Conservation (phyloP, 1,140 invertebrate genomes). For the Formica exsecta region DNA sequence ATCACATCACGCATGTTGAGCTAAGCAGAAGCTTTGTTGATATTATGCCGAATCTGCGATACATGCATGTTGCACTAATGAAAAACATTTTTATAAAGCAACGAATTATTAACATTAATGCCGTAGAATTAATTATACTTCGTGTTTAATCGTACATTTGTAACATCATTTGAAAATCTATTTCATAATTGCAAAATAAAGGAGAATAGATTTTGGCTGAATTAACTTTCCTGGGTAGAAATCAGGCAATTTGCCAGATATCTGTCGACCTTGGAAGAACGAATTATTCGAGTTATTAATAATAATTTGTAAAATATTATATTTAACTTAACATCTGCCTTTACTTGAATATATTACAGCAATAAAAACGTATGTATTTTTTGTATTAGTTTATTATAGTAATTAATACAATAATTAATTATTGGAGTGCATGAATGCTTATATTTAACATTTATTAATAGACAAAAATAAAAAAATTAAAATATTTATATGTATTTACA, state of each 20-base stretch:
- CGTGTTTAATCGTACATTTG: slow-evolving; percentile 30
- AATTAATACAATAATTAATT: slow-evolving; percentile 10
- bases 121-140: slow-evolving; percentile 28
- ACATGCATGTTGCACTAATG: slow-evolving; percentile 8
- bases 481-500: not conserved
- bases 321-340: not conserved
- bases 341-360: not conserved
- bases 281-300: slow-evolving; percentile 66
- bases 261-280: slow-evolving; percentile 61
- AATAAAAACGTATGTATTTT: not conserved
- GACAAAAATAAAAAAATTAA: slow-evolving; percentile 2
- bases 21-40: not conserved
- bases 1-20: not conserved
- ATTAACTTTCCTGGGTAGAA: slow-evolving; percentile 58
- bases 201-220: slow-evolving; percentile 20
- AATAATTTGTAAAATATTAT: slow-evolving; percentile 34
- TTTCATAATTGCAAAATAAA: slow-evolving; percentile 59
- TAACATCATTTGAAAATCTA: slow-evolving; percentile 67
- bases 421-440: not conserved
- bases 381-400: not conserved
- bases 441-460: slow-evolving; percentile 2
- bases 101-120: not conserved
- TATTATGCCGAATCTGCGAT: not conserved
- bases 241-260: slow-evolving; percentile 70
- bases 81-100: not conserved